These are phyloP conservation scores for Aselliscus stoliczkanus DNA, from an alignment of 2,797 vertebrate species.

Conservation along the genomic window DNA sequence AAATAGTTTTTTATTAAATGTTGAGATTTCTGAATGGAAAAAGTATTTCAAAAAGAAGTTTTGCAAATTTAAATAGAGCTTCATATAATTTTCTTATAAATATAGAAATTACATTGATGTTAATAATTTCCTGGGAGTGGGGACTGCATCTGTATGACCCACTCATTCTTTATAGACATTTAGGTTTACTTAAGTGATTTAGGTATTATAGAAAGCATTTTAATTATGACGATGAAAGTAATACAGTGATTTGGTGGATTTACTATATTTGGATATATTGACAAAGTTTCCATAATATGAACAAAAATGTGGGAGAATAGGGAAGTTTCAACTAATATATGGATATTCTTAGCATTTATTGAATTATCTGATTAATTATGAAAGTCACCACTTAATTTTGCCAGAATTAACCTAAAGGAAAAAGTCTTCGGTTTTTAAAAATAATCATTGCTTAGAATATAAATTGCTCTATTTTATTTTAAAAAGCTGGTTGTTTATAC, in stretches of 20 bases:
- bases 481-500: not conserved
- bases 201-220: not conserved
- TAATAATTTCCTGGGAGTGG: not conserved
- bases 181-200: slow-evolving; percentile 22
- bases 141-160: not conserved
- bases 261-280: not conserved
- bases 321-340: not conserved
- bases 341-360: not conserved
- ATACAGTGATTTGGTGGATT: not conserved
- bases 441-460: not conserved
- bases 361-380: not conserved
- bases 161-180: not conserved
- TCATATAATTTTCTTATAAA: not conserved
- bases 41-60: not conserved
- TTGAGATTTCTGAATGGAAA: not conserved
- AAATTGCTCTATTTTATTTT: not conserved
- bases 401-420: not conserved
- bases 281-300: not conserved
- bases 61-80: not conserved
- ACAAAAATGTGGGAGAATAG: not conserved
- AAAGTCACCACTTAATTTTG: not conserved
- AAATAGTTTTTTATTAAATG: too few species aligned
- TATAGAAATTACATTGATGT: not conserved
- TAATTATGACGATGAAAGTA: slow-evolving; percentile 8
- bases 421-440: not conserved